Evolutionary conservation across 2,113 vertebrate species (phyloP).

Genomic region (Hyla sarda): DNA sequence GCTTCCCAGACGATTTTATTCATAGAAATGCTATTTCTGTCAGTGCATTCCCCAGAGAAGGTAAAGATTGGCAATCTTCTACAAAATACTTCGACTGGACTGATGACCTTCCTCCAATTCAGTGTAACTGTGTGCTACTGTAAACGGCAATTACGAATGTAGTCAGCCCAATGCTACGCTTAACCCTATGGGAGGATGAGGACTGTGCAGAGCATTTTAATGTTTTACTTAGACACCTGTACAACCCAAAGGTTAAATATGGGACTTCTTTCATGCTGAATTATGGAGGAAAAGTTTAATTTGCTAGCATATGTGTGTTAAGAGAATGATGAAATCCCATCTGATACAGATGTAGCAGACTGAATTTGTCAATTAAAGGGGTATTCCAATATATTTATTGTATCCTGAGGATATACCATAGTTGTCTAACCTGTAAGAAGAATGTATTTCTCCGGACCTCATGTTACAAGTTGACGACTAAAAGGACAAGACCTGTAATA

Average conservation of each 20-base stretch:
- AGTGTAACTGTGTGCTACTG: conserved; percentile 32
- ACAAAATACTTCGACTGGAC: conserved; percentile 31
- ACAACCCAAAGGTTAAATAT: background rate
- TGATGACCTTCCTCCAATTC: conserved; percentile 35
- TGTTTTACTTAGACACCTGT: conserved; percentile 5
- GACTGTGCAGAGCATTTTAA: background rate
- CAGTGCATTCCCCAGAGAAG: conserved; percentile 40
- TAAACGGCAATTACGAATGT: conserved; percentile 36
- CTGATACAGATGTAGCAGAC: background rate
- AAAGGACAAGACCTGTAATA: too few relatives aligned
- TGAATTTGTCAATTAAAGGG: background rate
- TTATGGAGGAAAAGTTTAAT: background rate
- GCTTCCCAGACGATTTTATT: conserved; percentile 42
- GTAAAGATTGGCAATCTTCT: conserved; percentile 41
- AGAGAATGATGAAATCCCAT: background rate
- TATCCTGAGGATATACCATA: background rate
- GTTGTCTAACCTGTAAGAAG: background rate
- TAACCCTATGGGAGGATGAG: conserved; percentile 23
- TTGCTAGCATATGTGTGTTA: background rate
- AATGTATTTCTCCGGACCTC: background rate
- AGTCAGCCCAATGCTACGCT: background rate
- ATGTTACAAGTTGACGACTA: background rate
- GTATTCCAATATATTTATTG: background rate
- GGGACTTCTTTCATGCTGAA: background rate
- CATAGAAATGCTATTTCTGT: conserved; percentile 39